Evolutionary conservation across 2,888 invertebrate genomes (phyloP).

Genomic region (Apodemia duryi): DNA sequence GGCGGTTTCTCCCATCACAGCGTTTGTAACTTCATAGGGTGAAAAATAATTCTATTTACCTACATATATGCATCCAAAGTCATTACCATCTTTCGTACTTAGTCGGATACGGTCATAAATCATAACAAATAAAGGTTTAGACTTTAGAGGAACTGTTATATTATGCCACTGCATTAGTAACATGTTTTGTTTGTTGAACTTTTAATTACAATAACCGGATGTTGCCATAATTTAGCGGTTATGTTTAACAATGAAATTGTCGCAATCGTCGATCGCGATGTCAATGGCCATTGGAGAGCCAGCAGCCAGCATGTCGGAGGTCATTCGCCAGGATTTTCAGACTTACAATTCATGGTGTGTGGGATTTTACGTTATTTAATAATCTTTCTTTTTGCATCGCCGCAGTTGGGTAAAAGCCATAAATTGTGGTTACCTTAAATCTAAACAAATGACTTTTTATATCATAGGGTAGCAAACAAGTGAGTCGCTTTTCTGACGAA

Average conservation of each 20-base stretch:
- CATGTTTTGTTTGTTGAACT: slow-evolving; percentile 2
- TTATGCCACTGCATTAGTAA: background rate
- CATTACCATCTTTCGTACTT: background rate
- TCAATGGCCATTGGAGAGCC: slow-evolving; percentile 36
- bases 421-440: too few species aligned
- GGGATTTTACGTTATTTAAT: background rate
- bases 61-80: background rate
- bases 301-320: slow-evolving; percentile 13
- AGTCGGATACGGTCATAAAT: background rate
- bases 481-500: too few species aligned
- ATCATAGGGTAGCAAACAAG: too few species aligned
- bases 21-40: too few species aligned
- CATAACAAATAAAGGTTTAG: background rate
- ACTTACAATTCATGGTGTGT: background rate
- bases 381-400: too few species aligned
- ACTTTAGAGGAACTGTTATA: background rate
- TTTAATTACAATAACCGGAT: slow-evolving; percentile 63
- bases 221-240: slow-evolving; percentile 51
- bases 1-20: too few species aligned
- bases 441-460: too few species aligned
- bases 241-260: slow-evolving; percentile 46
- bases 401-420: too few species aligned
- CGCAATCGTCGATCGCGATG: slow-evolving; percentile 43
- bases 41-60: too few species aligned
- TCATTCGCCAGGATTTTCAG: slow-evolving; percentile 11